Evolutionary conservation across 2,888 invertebrate species (phyloP), one percentile per base, ranked within the genome.

Genomic region (Cryptocephalus moraei): DNA sequence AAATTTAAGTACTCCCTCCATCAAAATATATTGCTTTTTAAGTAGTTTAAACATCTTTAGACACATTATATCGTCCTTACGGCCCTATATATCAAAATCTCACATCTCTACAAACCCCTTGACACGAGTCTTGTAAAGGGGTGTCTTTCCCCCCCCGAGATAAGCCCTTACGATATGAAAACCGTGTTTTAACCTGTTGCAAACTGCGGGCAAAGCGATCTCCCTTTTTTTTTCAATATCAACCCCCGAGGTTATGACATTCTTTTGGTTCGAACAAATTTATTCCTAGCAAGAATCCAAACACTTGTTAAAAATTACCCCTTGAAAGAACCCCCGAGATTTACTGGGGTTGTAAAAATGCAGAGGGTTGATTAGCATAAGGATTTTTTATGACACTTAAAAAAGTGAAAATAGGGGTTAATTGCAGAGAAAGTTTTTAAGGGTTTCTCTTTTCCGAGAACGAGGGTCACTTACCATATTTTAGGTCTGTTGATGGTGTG

Each of bases 171-270:
- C 60, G 58, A 60, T 64, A 65, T 65, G 62, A 66, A 65, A 65
- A 65, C 62, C 61, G 57, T 66, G 65, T 66, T 66, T 66, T 63
- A 67, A 67, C 67, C 67, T 67, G 67, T 66, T 67, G 65, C 64
- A 52, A 56, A 54, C 56, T 54, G 42, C 42, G n/a, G n/a, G n/a
- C 12, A 36, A 36, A 22, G 56, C 56, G 56, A 61, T 59, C 61
- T 57, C 61, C 22, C 36, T 11, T 12, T 36, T n/a, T n/a, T 12
- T 60, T 61, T 60, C 57, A 59, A 60, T 60, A 58, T 58, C 59
- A 56, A 48, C 61, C 60, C 60, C 58, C 51, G 52, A 60, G 62
- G 62, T 59, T 62, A 61, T 59, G 60, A 58, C 61, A 60, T 59
- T 61, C 61, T 62, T 55, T 53, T 56, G 54, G n/a, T 6, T 12